A percentile compares a stretch with the other conserved stretches of the same genome.
phyloP scores from a whole-genome alignment of 2,797 vertebrate species.

The Numenius phaeopus region DNA sequence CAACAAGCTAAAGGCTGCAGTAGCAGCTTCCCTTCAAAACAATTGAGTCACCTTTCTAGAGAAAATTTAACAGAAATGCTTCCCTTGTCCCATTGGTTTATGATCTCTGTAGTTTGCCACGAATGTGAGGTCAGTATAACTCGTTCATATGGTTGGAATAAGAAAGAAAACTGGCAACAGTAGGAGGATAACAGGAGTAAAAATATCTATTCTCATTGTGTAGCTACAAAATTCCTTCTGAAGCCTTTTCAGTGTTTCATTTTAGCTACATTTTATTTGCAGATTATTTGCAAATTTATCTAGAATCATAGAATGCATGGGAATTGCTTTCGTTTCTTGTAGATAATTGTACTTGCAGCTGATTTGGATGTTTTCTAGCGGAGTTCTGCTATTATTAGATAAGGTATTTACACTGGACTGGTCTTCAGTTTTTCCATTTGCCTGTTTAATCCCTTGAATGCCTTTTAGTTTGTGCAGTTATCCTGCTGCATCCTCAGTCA shows the following conservation, averaged over 20 bases:
- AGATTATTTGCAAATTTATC: not conserved
- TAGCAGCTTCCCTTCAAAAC: not conserved
- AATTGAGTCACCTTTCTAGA: not conserved
- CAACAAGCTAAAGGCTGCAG: not conserved
- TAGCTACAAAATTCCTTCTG: not conserved
- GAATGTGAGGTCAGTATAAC: not conserved
- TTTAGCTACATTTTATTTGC: not conserved
- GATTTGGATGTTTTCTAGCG: not conserved
- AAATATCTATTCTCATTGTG: not conserved
- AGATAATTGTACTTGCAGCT: not conserved
- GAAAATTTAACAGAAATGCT: not conserved
- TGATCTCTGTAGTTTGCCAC: not conserved
- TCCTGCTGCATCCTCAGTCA: not conserved
- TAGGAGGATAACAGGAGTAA: not conserved
- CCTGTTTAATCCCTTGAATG: slow-evolving; percentile 16
- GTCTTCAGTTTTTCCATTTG: slow-evolving; percentile 7
- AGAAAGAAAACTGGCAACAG: not conserved
- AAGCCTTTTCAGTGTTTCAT: not conserved
- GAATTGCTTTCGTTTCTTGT: not conserved
- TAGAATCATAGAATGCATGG: not conserved
- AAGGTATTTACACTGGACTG: not conserved
- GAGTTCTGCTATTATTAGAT: slow-evolving; percentile 10
- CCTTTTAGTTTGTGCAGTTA: not conserved
- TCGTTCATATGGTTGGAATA: not conserved
- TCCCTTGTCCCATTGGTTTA: not conserved